phyloP scores from a whole-genome alignment of 2,797 vertebrate genomes.

The Centropyge bicolor region DNA sequence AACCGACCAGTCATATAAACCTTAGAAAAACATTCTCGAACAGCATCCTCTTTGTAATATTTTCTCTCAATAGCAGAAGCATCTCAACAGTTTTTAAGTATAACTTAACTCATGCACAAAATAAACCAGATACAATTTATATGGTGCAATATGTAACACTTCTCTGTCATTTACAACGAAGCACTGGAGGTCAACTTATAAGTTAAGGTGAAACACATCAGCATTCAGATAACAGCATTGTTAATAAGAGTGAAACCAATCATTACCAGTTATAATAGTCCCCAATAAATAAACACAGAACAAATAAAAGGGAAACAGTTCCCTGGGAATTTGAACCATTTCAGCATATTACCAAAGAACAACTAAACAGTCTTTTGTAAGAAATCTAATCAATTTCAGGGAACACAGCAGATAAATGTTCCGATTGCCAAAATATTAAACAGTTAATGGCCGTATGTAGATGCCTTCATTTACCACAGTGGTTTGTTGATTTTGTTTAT shows the following conservation, averaged over 20 bases:
- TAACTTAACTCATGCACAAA: conserved; percentile 66
- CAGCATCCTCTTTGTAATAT: conserved; percentile 4
- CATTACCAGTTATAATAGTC: conserved; percentile 7
- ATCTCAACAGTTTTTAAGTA: conserved; percentile 44
- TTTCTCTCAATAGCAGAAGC: conserved; percentile 39
- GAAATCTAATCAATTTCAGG: conserved; percentile 7
- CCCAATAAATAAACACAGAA: conserved; percentile 37
- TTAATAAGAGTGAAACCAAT: conserved; percentile 40
- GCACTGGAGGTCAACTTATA: conserved; percentile 37
- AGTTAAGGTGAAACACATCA: conserved; percentile 38
- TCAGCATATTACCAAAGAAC: conserved; percentile 28
- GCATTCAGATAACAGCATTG: conserved; percentile 24
- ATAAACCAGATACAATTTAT: conserved; percentile 58
- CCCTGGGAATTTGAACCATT: conserved; percentile 10
- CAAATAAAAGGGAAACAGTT: conserved; percentile 44
- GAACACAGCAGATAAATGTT: conserved; percentile 28
- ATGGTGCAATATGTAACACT: conserved; percentile 48
- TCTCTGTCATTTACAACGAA: conserved; percentile 57
- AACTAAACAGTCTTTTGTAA: conserved; percentile 30
- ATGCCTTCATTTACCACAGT: conserved; percentile 32
- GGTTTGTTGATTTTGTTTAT: conserved; percentile 21
- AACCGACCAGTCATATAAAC: conserved; percentile 23
- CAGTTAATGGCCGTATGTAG: not conserved
- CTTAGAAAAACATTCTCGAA: conserved; percentile 21
- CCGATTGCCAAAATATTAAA: conserved; percentile 4